Conservation (phyloP, 35 echinoderm and acorn worm genomes). For the Strongylocentrotus purpuratus region DNA sequence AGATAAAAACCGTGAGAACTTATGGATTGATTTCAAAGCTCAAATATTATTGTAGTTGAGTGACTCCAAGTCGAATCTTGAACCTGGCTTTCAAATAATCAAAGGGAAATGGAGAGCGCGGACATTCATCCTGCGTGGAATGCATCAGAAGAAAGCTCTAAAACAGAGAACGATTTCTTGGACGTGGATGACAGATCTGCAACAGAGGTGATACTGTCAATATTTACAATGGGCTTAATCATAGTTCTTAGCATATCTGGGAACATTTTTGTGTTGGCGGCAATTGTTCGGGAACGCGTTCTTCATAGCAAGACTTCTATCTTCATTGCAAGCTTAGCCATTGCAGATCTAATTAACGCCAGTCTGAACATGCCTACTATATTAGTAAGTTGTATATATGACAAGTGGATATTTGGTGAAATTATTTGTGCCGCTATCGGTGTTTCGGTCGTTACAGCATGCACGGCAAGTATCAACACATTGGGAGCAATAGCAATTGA, state of each 20-base stretch:
- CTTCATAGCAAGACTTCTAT: slow-evolving; percentile 71
- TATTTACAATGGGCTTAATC: slow-evolving; percentile 49
- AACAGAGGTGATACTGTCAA: slow-evolving; percentile 30
- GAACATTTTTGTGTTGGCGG: slow-evolving; percentile 66
- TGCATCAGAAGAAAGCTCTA: background rate
- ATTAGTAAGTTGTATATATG: slow-evolving; percentile 56
- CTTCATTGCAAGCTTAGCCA: slow-evolving; percentile 77
- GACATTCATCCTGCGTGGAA: background rate
- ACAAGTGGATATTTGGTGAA: slow-evolving; percentile 56
- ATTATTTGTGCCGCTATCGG: slow-evolving; percentile 61
- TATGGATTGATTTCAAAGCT: too few species aligned
- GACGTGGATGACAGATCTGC: background rate
- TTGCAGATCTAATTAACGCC: slow-evolving; percentile 69
- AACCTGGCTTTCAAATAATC: background rate
- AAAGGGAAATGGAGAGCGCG: background rate
- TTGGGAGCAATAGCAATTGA: slow-evolving; percentile 73
- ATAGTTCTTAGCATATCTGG: slow-evolving; percentile 63
- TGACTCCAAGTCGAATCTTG: background rate
- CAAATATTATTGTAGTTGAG: background rate
- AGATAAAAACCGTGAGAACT: too few species aligned
- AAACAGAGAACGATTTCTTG: background rate
- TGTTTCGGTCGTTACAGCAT: slow-evolving; percentile 29
- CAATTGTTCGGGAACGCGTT: slow-evolving; percentile 51
- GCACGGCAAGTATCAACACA: slow-evolving; percentile 67
- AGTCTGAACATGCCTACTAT: slow-evolving; percentile 57